phyloP scores from a whole-genome alignment of 2,797 vertebrate species.

The Trachurus trachurus region DNA sequence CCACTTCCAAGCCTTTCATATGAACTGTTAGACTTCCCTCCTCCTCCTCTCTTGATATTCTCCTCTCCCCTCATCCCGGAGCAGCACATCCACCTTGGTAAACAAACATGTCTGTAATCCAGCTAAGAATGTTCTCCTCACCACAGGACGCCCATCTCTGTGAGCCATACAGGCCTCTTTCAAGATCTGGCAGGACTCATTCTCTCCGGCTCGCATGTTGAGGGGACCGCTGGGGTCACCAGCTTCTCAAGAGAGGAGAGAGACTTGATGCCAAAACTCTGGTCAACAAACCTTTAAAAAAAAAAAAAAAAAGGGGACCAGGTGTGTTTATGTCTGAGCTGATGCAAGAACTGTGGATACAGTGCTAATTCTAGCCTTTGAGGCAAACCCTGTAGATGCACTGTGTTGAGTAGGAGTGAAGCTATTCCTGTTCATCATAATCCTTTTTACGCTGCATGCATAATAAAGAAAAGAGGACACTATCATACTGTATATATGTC shows the following conservation, averaged over 20 bases:
- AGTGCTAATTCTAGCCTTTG: constrained; percentile 16
- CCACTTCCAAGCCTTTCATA: constrained; percentile 31
- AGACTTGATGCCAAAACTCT: constrained; percentile 39
- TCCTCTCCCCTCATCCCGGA: constrained; percentile 43
- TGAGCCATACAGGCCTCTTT: constrained; percentile 53
- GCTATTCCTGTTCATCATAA: constrained; percentile 1
- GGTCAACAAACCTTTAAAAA: constrained; percentile 34
- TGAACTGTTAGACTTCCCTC: constrained; percentile 32
- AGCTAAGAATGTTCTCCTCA: constrained; percentile 77
- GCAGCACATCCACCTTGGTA: constrained; percentile 65
- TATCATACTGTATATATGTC: constrained; percentile 3
- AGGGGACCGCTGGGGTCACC: constrained; percentile 41
- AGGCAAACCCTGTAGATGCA: constrained; percentile 6
- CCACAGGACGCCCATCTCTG: constrained; percentile 63
- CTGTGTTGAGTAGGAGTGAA: constrained; percentile 27
- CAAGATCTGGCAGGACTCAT: constrained; percentile 54
- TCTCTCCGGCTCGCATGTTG: constrained; percentile 49
- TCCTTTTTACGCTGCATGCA: constrained; percentile 24
- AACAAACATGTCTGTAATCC: constrained; percentile 79
- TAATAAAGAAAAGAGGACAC: neutral
- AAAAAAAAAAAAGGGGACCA: constrained; percentile 31
- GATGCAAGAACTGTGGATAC: constrained; percentile 24
- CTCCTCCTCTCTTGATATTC: constrained; percentile 42
- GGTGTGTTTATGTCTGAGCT: constrained; percentile 44
- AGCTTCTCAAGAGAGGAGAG: constrained; percentile 36